Percentiles rank a stretch among this genome's conserved stretches.
phyloP scores from a whole-genome alignment of 2,888 invertebrate species.

The Eremobia ochroleuca region DNA sequence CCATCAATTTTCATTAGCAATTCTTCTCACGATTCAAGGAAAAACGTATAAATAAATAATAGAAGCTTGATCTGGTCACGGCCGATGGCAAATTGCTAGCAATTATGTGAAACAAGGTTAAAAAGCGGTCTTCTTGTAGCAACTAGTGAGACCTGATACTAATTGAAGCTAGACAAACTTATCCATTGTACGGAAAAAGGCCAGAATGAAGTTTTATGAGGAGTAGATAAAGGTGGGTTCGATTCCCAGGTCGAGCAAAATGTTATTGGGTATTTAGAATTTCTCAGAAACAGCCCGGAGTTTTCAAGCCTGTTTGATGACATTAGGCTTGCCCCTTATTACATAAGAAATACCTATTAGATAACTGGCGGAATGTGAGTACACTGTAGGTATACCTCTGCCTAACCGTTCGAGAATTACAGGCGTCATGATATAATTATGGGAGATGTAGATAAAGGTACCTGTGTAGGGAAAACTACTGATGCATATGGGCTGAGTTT shows the following conservation, averaged over 20 bases:
- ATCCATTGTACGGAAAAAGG: neutral
- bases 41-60: slow-evolving; percentile 44
- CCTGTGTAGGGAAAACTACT: neutral
- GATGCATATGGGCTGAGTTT: neutral
- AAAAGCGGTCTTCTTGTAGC: slow-evolving; percentile 31
- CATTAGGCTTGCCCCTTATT: neutral
- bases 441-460: no score
- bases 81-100: slow-evolving; percentile 47
- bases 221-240: neutral
- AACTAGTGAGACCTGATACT: slow-evolving; percentile 29
- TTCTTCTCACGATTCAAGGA: slow-evolving; percentile 20
- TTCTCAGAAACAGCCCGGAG: neutral
- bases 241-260: neutral
- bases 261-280: neutral
- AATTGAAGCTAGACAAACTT: slow-evolving; percentile 32
- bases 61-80: slow-evolving; percentile 43
- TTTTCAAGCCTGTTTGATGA: neutral
- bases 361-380: no score
- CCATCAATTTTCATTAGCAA: slow-evolving; percentile 1
- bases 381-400: neutral
- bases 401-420: neutral
- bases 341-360: neutral
- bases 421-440: no score
- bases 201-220: neutral
- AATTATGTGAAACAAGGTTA: slow-evolving; percentile 46